Evolutionary conservation across 2,113 vertebrate species (phyloP).

Genomic region (Rhineura floridana): DNA sequence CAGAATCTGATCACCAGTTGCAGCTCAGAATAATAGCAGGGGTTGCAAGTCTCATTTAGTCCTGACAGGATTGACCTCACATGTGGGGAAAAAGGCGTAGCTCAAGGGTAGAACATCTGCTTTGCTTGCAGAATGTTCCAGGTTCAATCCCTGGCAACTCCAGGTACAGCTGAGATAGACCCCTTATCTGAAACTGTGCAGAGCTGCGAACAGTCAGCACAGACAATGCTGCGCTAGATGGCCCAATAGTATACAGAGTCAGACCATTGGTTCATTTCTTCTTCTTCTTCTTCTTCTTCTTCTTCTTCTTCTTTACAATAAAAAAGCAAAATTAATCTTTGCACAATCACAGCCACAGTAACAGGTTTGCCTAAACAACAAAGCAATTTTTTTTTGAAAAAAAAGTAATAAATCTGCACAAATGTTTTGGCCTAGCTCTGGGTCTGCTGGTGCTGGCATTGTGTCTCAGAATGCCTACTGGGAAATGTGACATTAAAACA

Average conservation of each 20-base stretch:
- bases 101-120: too few relatives aligned
- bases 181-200: too few relatives aligned
- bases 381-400: conserved; percentile 63
- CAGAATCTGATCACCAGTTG: not conserved
- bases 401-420: conserved; percentile 60
- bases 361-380: conserved; percentile 53
- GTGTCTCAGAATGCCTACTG: conserved; percentile 76
- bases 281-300: conserved; percentile 15
- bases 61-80: not conserved
- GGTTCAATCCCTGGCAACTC: too few relatives aligned
- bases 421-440: conserved; percentile 48
- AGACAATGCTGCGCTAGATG: too few relatives aligned
- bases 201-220: too few relatives aligned
- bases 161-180: too few relatives aligned
- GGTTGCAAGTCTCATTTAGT: conserved; percentile 46
- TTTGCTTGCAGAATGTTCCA: too few relatives aligned
- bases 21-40: not conserved
- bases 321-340: conserved; percentile 59
- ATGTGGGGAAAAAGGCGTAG: too few relatives aligned
- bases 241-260: too few relatives aligned
- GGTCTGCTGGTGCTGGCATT: conserved; percentile 64
- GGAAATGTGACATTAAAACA: conserved; percentile 83
- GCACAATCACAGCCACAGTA: conserved; percentile 46
- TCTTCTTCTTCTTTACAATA: not conserved
- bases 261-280: too few relatives aligned